Evolutionary conservation across 2,113 vertebrate species (phyloP).

Genomic region (Serilophus lunatus): DNA sequence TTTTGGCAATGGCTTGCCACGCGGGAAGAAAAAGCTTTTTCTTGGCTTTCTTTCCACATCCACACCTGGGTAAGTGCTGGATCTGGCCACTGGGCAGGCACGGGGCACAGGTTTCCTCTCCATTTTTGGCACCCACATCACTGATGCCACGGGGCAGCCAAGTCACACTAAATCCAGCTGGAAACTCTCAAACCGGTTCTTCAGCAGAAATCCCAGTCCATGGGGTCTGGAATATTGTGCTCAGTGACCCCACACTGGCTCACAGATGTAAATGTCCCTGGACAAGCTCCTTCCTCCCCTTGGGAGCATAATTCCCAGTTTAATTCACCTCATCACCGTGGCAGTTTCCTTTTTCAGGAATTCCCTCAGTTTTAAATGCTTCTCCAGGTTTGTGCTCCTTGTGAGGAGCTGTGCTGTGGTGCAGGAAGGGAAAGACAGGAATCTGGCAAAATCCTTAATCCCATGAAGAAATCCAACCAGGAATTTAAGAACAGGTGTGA

Average conservation of each 20-base stretch:
- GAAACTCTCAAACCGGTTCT: not conserved
- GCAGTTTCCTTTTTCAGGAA: not conserved
- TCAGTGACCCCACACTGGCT: not conserved
- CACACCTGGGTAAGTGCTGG: accelerated
- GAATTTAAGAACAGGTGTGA: not conserved
- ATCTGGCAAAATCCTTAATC: not conserved
- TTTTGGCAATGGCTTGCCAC: accelerated
- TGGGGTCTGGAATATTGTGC: accelerated
- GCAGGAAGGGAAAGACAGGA: not conserved
- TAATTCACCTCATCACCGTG: not conserved
- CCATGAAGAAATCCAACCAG: not conserved
- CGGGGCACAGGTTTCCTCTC: accelerated
- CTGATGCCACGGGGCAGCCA: not conserved
- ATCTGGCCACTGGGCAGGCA: accelerated
- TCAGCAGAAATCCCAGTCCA: not conserved
- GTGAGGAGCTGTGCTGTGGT: not conserved
- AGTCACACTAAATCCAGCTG: not conserved
- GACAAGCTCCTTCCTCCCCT: not conserved
- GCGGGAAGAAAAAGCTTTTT: not conserved
- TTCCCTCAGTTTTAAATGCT: not conserved
- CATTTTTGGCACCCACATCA: not conserved
- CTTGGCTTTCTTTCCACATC: not conserved
- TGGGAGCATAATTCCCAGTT: not conserved
- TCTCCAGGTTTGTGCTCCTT: not conserved
- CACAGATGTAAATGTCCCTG: too few relatives aligned